Evolutionary conservation across 2,797 vertebrate genomes (phyloP).

Genomic region (Melanotaenia trifasciata): DNA sequence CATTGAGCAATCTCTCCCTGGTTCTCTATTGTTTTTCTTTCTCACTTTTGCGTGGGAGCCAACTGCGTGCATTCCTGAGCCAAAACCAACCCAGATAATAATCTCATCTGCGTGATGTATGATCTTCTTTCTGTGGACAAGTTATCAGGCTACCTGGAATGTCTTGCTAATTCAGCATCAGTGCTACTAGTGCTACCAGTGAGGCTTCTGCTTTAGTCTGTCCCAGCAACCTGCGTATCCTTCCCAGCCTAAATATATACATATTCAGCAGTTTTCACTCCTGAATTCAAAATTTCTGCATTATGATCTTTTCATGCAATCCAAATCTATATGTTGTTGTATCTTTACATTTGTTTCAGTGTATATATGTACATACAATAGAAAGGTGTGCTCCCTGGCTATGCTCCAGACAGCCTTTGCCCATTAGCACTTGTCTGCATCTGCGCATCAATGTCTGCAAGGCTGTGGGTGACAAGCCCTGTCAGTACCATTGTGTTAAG

Average conservation of each 20-base stretch:
- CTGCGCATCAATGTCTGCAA: constrained; percentile 34
- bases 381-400: constrained; percentile 22
- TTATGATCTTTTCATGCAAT: constrained; percentile 19
- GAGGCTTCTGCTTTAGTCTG: constrained; percentile 16
- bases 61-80: constrained; percentile 68
- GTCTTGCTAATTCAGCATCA: constrained; percentile 7
- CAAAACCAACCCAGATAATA: constrained; percentile 80
- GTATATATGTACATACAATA: neutral
- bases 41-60: constrained; percentile 81
- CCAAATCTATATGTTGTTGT: neutral
- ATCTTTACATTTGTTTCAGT: neutral
- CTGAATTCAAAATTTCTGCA: constrained; percentile 14
- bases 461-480: constrained; percentile 67
- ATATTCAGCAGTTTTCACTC: constrained; percentile 36
- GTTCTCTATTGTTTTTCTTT: constrained; percentile 76
- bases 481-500: constrained; percentile 72
- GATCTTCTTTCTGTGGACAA: constrained; percentile 53
- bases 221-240: neutral
- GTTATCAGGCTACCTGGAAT: constrained; percentile 67
- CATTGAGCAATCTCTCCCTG: constrained; percentile 81
- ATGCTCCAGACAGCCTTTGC: constrained; percentile 42
- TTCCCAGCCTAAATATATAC: neutral
- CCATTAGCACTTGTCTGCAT: constrained; percentile 36
- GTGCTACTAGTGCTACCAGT: constrained; percentile 24
- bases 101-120: constrained; percentile 80